A percentile compares a stretch with the other conserved stretches of the same genome.
phyloP scores from a whole-genome alignment of 2,797 vertebrate species.

The Lutjanus campechanus region DNA sequence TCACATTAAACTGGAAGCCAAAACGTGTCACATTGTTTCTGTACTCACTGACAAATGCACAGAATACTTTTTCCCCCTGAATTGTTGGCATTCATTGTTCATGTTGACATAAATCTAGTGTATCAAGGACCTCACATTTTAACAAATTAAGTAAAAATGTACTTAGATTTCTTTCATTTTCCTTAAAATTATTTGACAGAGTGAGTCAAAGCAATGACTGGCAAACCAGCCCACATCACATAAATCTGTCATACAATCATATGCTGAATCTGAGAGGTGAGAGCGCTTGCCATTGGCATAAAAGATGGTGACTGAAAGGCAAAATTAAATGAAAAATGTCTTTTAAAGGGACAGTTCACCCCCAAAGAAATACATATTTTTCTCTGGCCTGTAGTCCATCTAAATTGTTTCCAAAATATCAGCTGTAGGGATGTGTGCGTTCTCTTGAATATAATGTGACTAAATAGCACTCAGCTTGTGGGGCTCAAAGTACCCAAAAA shows the following conservation, averaged over 20 bases:
- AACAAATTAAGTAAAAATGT: background rate
- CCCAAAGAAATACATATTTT: too few relatives aligned
- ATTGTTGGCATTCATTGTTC: background rate
- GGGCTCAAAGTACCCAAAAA: too few relatives aligned
- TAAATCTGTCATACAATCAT: background rate
- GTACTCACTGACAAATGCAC: conserved; percentile 9
- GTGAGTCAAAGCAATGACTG: conserved; percentile 12
- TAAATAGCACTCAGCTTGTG: too few relatives aligned
- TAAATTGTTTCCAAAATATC: too few relatives aligned
- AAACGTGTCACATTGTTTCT: conserved; percentile 33
- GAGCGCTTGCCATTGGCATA: background rate
- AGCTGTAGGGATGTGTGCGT: too few relatives aligned
- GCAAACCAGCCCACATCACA: background rate
- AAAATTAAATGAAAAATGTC: too few relatives aligned
- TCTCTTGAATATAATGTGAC: too few relatives aligned
- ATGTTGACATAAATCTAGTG: background rate
- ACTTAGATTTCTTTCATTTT: conserved; percentile 4
- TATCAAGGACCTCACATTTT: conserved; percentile 5
- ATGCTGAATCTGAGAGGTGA: conserved; percentile 1
- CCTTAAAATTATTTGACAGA: background rate
- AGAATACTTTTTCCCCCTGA: background rate
- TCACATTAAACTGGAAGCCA: conserved; percentile 20
- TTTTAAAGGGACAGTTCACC: too few relatives aligned
- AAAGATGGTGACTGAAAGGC: background rate
- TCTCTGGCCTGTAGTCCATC: too few relatives aligned